These are phyloP conservation scores for Menidia menidia DNA, from an alignment of 2,797 vertebrate genomes.

Conservation along the genomic window DNA sequence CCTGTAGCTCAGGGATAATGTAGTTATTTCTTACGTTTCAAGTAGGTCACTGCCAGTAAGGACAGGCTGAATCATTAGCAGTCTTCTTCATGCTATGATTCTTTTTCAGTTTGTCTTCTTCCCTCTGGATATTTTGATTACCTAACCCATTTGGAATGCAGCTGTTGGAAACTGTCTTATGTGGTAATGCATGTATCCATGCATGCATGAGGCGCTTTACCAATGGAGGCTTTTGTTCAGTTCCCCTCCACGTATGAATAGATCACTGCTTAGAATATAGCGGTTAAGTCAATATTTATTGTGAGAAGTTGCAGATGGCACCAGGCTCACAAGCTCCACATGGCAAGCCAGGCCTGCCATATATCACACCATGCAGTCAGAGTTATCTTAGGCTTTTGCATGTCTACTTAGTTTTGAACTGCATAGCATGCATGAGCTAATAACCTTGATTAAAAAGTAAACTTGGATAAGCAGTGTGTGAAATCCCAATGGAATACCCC, in stretches of 20 bases:
- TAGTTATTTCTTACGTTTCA: constrained; percentile 2
- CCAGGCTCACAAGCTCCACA: constrained; percentile 20
- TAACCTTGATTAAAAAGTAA: constrained; percentile 12
- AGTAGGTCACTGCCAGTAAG: background rate
- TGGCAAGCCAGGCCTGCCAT: constrained; percentile 10
- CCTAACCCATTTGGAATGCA: constrained; percentile 16
- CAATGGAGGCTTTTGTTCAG: constrained; percentile 19
- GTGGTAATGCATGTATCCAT: background rate
- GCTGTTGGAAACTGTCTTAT: background rate
- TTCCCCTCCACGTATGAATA: constrained; percentile 25
- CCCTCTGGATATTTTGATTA: constrained; percentile 10
- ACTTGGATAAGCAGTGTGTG: constrained; percentile 10
- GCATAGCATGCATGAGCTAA: constrained; percentile 24
- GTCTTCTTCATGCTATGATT: constrained; percentile 22
- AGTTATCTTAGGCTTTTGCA: constrained; percentile 34
- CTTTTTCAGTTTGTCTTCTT: background rate
- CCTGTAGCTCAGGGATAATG: background rate
- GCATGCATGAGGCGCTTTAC: background rate
- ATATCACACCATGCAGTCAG: constrained; percentile 2
- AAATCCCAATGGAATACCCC: constrained; percentile 1
- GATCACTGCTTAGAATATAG: constrained; percentile 23
- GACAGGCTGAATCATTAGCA: constrained; percentile 12
- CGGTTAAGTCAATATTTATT: constrained; percentile 18
- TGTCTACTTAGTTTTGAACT: constrained; percentile 20
- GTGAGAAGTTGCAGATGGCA: constrained; percentile 1